phyloP scores from a whole-genome alignment of 2,888 invertebrate species.

The Brachyptera risi region DNA sequence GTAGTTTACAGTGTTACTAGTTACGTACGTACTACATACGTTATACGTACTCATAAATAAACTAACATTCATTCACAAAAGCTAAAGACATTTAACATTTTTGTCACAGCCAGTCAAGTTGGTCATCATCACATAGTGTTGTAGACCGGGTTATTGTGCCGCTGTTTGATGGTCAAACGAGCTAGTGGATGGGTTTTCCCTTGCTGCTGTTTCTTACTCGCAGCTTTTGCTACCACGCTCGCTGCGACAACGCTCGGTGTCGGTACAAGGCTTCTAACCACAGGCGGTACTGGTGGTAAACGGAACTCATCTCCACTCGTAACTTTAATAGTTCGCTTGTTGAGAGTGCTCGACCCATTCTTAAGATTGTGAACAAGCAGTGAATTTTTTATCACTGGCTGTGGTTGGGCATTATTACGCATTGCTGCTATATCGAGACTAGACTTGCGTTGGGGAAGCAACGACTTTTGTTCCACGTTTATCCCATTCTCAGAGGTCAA shows the following conservation, averaged over 20 bases:
- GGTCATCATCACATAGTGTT: conserved; percentile 93
- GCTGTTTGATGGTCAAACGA: conserved; percentile 73
- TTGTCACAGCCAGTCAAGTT: conserved; percentile 24
- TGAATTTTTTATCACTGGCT: conserved; percentile 33
- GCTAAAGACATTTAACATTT: not conserved
- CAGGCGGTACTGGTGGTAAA: conserved; percentile 48
- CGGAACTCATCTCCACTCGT: conserved; percentile 36
- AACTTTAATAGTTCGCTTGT: conserved; percentile 9
- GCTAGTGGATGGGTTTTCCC: conserved; percentile 90
- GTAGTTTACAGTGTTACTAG: too few species aligned
- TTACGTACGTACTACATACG: too few species aligned
- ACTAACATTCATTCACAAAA: not conserved
- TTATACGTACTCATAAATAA: too few species aligned
- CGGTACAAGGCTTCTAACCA: conserved; percentile 43
- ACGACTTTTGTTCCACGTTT: conserved; percentile 38
- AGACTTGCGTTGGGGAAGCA: conserved; percentile 41
- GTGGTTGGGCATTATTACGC: conserved; percentile 24
- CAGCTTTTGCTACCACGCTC: conserved; percentile 66
- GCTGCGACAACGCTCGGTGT: conserved; percentile 59
- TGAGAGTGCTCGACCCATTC: conserved; percentile 24
- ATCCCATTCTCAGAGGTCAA: conserved; percentile 37
- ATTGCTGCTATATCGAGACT: conserved; percentile 45
- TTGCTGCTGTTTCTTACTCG: conserved; percentile 77
- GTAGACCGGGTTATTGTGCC: conserved; percentile 78
- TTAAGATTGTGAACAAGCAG: conserved; percentile 32